Percentiles rank a stretch among this genome's conserved stretches.
Evolutionary conservation across 2,888 invertebrate genomes (phyloP).

Genomic region (Ochropacha duplaris): DNA sequence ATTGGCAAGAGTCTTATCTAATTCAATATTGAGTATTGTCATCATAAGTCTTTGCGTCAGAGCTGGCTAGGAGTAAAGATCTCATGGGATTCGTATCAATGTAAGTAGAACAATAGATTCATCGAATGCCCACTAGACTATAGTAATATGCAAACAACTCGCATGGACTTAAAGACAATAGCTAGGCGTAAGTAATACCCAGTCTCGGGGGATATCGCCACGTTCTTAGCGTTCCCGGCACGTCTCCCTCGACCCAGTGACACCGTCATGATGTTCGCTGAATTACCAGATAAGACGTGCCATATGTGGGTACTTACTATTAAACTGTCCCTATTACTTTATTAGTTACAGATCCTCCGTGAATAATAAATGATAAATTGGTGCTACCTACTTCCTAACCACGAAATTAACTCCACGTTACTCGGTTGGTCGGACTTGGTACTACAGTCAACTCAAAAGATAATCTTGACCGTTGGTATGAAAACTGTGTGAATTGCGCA

Average conservation of each 20-base stretch:
- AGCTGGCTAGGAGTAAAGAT: neutral
- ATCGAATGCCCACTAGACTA: neutral
- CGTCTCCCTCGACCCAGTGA: constrained; percentile 55
- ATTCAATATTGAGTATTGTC: no score
- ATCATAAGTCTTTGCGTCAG: neutral
- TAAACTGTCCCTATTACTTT: neutral
- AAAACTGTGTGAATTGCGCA: no score
- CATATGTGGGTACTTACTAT: neutral
- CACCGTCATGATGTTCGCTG: constrained; percentile 30
- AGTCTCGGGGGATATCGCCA: constrained; percentile 8
- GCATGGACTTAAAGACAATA: constrained; percentile 17
- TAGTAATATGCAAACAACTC: neutral
- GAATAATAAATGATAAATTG: no score
- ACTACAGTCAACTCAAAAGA: no score
- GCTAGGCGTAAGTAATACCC: constrained; percentile 7
- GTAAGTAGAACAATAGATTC: neutral
- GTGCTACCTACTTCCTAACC: no score
- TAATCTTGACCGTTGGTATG: no score
- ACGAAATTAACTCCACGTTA: no score
- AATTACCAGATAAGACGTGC: constrained; percentile 34
- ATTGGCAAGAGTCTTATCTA: no score
- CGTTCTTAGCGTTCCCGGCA: constrained; percentile 45
- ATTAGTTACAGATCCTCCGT: neutral
- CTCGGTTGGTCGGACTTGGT: no score
- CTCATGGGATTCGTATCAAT: neutral